These are phyloP conservation scores for Pollenia angustigena DNA, from an alignment of 2,888 invertebrate species.

Conservation along the genomic window DNA sequence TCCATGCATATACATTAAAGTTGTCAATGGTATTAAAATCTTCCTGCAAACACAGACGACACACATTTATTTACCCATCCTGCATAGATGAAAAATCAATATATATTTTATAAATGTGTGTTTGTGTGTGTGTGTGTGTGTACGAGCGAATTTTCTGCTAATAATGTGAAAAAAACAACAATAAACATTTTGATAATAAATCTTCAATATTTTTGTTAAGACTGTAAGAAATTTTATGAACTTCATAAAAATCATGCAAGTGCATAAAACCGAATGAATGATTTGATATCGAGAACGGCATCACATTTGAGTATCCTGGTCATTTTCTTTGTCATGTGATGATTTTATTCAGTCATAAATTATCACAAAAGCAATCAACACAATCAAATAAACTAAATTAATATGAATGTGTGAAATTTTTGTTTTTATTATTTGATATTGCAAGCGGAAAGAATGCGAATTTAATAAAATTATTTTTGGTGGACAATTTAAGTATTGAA, in stretches of 20 bases:
- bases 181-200: constrained; percentile 58
- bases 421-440: constrained; percentile 30
- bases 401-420: constrained; percentile 64
- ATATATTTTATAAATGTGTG: neutral
- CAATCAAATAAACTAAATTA: constrained; percentile 51
- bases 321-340: constrained; percentile 1
- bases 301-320: neutral
- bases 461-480: constrained; percentile 13
- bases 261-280: constrained; percentile 56
- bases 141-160: constrained; percentile 20
- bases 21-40: constrained; percentile 19
- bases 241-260: constrained; percentile 65
- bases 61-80: neutral
- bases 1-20: constrained; percentile 19
- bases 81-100: constrained; percentile 53
- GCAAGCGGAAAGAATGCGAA: constrained; percentile 8
- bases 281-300: constrained; percentile 3
- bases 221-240: constrained; percentile 39
- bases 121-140: neutral
- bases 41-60: neutral
- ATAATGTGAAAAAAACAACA: constrained; percentile 26
- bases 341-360: constrained; percentile 61
- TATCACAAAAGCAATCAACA: constrained; percentile 60
- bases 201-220: constrained; percentile 36
- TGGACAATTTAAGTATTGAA: neutral